Evolutionary conservation across 2,888 invertebrate species (phyloP).

Genomic region (Ochropacha duplaris): DNA sequence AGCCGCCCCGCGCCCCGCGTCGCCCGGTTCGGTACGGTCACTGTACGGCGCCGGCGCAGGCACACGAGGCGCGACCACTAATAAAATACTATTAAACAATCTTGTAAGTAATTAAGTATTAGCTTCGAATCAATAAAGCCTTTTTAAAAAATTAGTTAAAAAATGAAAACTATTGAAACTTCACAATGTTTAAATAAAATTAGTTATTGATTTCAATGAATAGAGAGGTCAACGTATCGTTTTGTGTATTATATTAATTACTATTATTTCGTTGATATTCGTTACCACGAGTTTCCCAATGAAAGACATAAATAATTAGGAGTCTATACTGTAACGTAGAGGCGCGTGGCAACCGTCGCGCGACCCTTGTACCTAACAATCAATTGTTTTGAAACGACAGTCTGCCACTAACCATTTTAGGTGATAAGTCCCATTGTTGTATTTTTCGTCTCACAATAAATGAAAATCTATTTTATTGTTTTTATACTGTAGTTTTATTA

Average conservation of each 20-base stretch:
- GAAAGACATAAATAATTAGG: slow-evolving; percentile 81
- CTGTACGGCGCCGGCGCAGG: slow-evolving; percentile 28
- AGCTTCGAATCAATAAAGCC: slow-evolving; percentile 82
- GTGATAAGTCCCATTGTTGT: slow-evolving; percentile 83
- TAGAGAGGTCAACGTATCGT: slow-evolving; percentile 72
- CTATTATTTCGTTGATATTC: slow-evolving; percentile 76
- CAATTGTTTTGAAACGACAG: slow-evolving; percentile 78
- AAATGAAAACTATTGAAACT: slow-evolving; percentile 76
- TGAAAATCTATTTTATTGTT: slow-evolving; percentile 84
- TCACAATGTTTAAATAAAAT: slow-evolving; percentile 75
- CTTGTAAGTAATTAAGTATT: slow-evolving; percentile 83
- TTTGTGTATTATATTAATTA: slow-evolving; percentile 72
- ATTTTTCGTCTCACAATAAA: slow-evolving; percentile 84
- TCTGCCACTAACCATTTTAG: slow-evolving; percentile 83
- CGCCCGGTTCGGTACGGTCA: slow-evolving; percentile 12
- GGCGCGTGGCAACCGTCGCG: slow-evolving; percentile 17
- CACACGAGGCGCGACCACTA: slow-evolving; percentile 62
- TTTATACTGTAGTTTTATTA: slow-evolving; percentile 78
- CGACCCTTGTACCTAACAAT: slow-evolving; percentile 50
- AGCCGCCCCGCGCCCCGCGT: slow-evolving; percentile 9
- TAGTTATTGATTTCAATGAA: slow-evolving; percentile 77
- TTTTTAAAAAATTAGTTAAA: slow-evolving; percentile 79
- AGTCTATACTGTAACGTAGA: slow-evolving; percentile 43
- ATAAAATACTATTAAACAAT: slow-evolving; percentile 75
- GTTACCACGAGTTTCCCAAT: slow-evolving; percentile 79